Evolutionary conservation across 2,888 invertebrate species (phyloP).

Genomic region (Neuroscelio doddi): DNA sequence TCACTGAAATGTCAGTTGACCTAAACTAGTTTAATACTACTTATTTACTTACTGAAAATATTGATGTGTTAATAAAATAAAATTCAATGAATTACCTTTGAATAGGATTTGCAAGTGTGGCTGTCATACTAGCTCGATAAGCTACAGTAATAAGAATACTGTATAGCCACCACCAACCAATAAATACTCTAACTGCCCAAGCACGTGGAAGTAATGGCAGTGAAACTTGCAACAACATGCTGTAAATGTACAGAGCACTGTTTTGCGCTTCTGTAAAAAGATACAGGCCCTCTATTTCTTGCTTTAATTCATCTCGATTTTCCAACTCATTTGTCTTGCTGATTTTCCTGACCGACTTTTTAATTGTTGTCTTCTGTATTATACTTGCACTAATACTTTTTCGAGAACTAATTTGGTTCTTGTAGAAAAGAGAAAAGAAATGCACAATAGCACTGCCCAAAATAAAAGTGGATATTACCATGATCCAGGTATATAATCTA

Average conservation of each 20-base stretch:
- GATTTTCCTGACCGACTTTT: conserved; percentile 12
- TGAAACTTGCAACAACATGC: conserved; percentile 86
- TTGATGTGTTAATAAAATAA: background rate
- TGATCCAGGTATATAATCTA: conserved; percentile 84
- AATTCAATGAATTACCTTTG: conserved; percentile 75
- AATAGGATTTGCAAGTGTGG: conserved; percentile 85
- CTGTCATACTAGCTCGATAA: conserved; percentile 89
- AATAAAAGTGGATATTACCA: conserved; percentile 80
- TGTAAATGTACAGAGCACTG: conserved; percentile 85
- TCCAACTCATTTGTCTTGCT: conserved; percentile 15
- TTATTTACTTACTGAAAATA: too few species aligned
- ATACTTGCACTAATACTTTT: conserved; percentile 26
- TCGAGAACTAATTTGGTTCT: conserved; percentile 57
- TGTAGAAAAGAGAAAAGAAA: conserved; percentile 77
- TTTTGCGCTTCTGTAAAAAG: conserved; percentile 82
- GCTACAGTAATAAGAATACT: conserved; percentile 85
- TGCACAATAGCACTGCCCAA: conserved; percentile 80
- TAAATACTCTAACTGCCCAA: conserved; percentile 86
- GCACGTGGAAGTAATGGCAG: conserved; percentile 83
- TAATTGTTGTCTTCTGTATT: conserved; percentile 1
- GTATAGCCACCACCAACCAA: conserved; percentile 92
- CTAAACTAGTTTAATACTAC: too few species aligned
- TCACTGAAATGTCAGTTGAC: too few species aligned
- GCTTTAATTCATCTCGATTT: conserved; percentile 22
- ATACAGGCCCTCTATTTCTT: conserved; percentile 75